These are phyloP conservation scores for Conomelus anceps DNA, from an alignment of 2,888 invertebrate species.

Conservation along the genomic window DNA sequence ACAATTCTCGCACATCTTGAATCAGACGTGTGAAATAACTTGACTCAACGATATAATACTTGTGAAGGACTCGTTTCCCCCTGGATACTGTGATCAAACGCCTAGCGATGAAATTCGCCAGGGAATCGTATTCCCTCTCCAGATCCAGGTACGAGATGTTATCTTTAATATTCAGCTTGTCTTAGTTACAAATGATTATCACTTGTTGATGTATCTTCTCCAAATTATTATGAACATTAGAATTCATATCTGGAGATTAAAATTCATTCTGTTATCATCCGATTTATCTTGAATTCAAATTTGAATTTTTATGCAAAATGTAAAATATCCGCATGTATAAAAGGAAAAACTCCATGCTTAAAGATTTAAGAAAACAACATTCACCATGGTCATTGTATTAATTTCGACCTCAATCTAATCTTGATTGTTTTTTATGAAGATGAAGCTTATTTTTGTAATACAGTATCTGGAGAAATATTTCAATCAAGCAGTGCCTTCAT, in stretches of 20 bases:
- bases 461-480: too few relatives aligned
- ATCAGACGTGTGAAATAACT: background rate
- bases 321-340: background rate
- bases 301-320: background rate
- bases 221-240: background rate
- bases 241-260: background rate
- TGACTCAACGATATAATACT: background rate
- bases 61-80: background rate
- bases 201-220: background rate
- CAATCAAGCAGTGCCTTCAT: too few relatives aligned
- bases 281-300: background rate
- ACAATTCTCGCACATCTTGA: background rate
- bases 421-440: too few relatives aligned
- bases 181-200: background rate
- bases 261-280: background rate
- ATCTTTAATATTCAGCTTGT: background rate
- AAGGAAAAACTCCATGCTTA: background rate
- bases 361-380: too few relatives aligned
- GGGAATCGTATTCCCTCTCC: background rate
- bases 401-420: too few relatives aligned
- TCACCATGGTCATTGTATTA: too few relatives aligned
- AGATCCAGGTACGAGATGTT: background rate
- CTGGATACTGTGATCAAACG: background rate
- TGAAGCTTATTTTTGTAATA: too few relatives aligned
- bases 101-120: background rate